Evolutionary conservation across 2,888 invertebrate species (phyloP).

Genomic region (Holacanthella duospinosa): DNA sequence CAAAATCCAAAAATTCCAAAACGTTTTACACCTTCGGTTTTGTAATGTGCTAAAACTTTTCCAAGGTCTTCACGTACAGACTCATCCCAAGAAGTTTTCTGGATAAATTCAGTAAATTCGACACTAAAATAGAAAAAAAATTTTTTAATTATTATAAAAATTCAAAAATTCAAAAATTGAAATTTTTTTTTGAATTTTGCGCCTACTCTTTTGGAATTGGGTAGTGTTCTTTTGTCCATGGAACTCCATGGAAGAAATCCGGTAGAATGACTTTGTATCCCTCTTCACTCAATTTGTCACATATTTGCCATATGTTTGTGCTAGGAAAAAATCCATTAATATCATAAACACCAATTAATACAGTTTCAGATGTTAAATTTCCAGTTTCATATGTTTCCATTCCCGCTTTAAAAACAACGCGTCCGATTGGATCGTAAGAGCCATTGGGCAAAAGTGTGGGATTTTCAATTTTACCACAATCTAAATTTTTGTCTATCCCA

Average conservation of each 20-base stretch:
- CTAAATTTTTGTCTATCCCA: too few relatives aligned
- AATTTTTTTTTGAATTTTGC: too few relatives aligned
- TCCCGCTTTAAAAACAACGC: conserved; percentile 1
- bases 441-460: too few relatives aligned
- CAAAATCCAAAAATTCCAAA: conserved; percentile 14
- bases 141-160: background rate
- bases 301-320: conserved; percentile 10
- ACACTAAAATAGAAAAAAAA: background rate
- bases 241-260: conserved; percentile 10
- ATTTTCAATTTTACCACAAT: too few relatives aligned
- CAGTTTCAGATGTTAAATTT: background rate
- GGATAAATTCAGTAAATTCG: conserved; percentile 6
- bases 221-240: conserved; percentile 12
- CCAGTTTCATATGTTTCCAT: conserved; percentile 13
- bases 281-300: conserved; percentile 1
- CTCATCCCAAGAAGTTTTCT: conserved; percentile 10
- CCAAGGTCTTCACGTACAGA: conserved; percentile 9
- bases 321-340: conserved; percentile 10
- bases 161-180: too few relatives aligned
- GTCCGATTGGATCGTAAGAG: conserved; percentile 4
- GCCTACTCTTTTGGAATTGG: conserved; percentile 12
- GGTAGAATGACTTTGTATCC: conserved; percentile 9
- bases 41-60: conserved; percentile 4
- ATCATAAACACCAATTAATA: conserved; percentile 10
- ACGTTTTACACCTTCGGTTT: background rate